These are phyloP conservation scores for Tetramorium simillimum DNA, from an alignment of 1,140 invertebrate species.

Conservation along the genomic window DNA sequence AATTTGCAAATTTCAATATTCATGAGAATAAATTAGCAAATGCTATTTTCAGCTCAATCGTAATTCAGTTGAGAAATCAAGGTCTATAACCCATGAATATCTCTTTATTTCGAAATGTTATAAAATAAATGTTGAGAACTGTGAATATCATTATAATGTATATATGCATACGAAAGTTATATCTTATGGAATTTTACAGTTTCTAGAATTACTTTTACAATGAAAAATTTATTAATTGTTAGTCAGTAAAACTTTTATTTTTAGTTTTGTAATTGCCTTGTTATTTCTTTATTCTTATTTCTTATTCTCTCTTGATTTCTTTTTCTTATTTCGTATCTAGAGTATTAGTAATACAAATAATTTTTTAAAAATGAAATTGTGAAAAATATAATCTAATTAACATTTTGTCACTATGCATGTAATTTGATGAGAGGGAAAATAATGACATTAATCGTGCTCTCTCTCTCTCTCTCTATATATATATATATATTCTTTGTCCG, in stretches of 20 bases:
- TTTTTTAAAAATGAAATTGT: neutral
- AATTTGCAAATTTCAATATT: slow-evolving; percentile 44
- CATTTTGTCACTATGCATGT: neutral
- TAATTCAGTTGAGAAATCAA: neutral
- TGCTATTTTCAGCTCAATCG: neutral
- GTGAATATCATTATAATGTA: neutral
- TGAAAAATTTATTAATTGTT: neutral
- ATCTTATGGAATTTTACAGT: neutral
- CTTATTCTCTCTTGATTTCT: neutral
- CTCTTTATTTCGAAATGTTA: neutral
- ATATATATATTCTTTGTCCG: neutral
- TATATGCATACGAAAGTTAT: neutral
- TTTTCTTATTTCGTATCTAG: neutral
- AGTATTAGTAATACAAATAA: neutral
- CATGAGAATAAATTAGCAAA: slow-evolving; percentile 11
- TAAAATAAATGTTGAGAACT: neutral
- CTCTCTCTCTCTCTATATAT: too few species aligned
- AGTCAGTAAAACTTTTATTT: neutral
- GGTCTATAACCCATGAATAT: neutral
- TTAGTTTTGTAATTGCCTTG: neutral
- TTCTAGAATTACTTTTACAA: neutral
- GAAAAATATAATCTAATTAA: neutral
- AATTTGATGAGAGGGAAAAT: neutral
- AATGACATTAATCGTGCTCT: neutral
- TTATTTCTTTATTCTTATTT: neutral